Percentiles rank a stretch among this genome's conserved stretches.
Evolutionary conservation across 2,113 vertebrate genomes (phyloP).

Genomic region (Lota lota): DNA sequence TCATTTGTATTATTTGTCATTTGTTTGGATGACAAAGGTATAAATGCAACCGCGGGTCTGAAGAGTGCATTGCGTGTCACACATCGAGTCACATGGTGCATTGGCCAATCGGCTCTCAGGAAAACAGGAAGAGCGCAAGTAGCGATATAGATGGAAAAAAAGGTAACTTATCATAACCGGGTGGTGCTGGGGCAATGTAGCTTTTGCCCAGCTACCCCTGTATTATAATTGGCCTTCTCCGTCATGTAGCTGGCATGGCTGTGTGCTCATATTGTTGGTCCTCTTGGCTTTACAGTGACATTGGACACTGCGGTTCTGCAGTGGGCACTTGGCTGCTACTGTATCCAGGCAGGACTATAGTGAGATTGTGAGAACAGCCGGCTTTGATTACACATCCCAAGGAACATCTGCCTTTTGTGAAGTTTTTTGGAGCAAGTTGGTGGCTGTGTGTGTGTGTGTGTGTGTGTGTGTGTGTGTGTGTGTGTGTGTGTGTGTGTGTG

Average conservation of each 20-base stretch:
- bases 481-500: background rate
- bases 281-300: constrained; percentile 23
- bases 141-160: background rate
- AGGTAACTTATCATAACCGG: constrained; percentile 15
- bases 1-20: too few relatives aligned
- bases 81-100: constrained; percentile 18
- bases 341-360: constrained; percentile 48
- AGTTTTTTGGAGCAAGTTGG: background rate
- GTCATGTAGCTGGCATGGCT: constrained; percentile 6
- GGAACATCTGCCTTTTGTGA: constrained; percentile 40
- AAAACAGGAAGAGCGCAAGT: constrained; percentile 21
- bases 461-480: background rate
- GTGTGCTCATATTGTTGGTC: constrained; percentile 23
- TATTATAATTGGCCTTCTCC: constrained; percentile 15
- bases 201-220: constrained; percentile 17
- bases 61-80: constrained; percentile 16
- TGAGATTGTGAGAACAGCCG: constrained; percentile 33
- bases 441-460: background rate
- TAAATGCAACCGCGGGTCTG: background rate
- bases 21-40: too few relatives aligned
- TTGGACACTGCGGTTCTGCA: constrained; percentile 32
- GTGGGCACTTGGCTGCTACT: constrained; percentile 59
- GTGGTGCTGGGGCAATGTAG: background rate
- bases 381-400: constrained; percentile 77
- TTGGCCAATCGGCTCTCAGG: constrained; percentile 21